Percentiles rank a stretch among this genome's conserved stretches.
Conservation (phyloP, 1,140 invertebrate genomes). For the Chironomus tepperi region DNA sequence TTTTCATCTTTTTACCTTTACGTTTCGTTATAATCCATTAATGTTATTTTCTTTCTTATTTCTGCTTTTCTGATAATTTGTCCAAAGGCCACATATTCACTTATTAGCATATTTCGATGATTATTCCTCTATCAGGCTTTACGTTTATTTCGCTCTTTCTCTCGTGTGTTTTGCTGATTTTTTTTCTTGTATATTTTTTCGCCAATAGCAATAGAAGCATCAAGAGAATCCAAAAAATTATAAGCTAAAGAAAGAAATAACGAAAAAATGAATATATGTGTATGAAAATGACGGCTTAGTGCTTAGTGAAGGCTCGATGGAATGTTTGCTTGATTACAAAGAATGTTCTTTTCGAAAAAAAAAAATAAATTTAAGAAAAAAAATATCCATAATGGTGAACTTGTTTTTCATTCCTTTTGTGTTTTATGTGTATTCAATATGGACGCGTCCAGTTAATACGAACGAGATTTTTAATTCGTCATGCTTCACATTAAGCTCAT, state of each 20-base stretch:
- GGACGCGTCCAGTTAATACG: slow-evolving; percentile 7
- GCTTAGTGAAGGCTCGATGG: neutral
- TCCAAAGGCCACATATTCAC: slow-evolving; percentile 11
- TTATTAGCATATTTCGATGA: slow-evolving; percentile 14
- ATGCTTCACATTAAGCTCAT: slow-evolving; percentile 18
- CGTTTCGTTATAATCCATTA: slow-evolving; percentile 5
- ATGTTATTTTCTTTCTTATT: neutral
- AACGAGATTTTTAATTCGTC: slow-evolving; percentile 16
- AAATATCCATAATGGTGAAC: neutral
- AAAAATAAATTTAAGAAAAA: neutral
- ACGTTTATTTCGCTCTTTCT: neutral
- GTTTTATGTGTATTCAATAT: slow-evolving; percentile 23
- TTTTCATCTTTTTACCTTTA: neutral
- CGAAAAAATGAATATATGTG: neutral
- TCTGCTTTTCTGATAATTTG: slow-evolving; percentile 4
- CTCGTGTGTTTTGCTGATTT: neutral
- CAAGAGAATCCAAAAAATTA: slow-evolving; percentile 1
- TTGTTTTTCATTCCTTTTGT: slow-evolving; percentile 11
- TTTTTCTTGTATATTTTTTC: slow-evolving; percentile 4
- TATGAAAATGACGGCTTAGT: slow-evolving; percentile 12
- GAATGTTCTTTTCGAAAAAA: slow-evolving; percentile 1
- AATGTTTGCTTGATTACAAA: slow-evolving; percentile 14
- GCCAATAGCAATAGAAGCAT: neutral
- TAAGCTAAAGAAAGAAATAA: neutral
- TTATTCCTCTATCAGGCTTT: slow-evolving; percentile 7